Percentiles rank a stretch among this genome's conserved stretches.
These are phyloP conservation scores for Aplysina aerophoba DNA, from an alignment of 37 sponge, comb jelly and placozoan genomes.

Conservation along the genomic window DNA sequence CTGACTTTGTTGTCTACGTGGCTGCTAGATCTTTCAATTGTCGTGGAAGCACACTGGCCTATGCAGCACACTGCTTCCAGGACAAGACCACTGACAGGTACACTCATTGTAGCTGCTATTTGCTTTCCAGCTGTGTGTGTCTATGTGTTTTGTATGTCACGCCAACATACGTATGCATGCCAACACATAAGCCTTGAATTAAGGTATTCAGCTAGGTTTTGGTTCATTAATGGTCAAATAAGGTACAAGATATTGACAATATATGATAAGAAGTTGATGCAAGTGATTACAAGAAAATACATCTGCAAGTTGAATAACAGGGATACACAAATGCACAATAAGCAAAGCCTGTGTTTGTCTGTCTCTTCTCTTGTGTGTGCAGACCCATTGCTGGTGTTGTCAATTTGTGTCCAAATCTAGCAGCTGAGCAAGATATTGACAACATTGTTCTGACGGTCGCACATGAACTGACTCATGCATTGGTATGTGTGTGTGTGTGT, in stretches of 20 bases:
- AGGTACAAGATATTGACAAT: no score
- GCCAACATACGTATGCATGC: no score
- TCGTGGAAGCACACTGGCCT: constrained; percentile 46
- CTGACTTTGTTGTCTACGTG: constrained; percentile 76
- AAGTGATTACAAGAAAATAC: no score
- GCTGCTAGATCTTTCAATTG: constrained; percentile 31
- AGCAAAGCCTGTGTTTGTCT: no score
- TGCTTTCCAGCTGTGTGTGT: no score
- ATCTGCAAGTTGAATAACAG: no score
- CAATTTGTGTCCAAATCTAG: constrained; percentile 75
- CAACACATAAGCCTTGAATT: no score
- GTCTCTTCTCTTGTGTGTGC: neutral
- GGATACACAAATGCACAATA: no score
- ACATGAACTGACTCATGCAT: constrained; percentile 84
- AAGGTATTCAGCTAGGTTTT: no score
- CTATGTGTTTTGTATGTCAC: no score
- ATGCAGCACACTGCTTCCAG: constrained; percentile 65
- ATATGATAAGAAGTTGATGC: no score
- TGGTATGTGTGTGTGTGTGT: constrained; percentile 34
- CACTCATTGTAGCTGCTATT: neutral
- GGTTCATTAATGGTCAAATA: no score
- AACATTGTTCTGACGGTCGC: constrained; percentile 49
- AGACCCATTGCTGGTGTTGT: constrained; percentile 79
- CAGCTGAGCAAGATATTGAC: neutral
- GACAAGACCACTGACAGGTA: constrained; percentile 62